Evolutionary conservation across 1,140 invertebrate species (phyloP).

Genomic region (Oncopodura yosiiana): DNA sequence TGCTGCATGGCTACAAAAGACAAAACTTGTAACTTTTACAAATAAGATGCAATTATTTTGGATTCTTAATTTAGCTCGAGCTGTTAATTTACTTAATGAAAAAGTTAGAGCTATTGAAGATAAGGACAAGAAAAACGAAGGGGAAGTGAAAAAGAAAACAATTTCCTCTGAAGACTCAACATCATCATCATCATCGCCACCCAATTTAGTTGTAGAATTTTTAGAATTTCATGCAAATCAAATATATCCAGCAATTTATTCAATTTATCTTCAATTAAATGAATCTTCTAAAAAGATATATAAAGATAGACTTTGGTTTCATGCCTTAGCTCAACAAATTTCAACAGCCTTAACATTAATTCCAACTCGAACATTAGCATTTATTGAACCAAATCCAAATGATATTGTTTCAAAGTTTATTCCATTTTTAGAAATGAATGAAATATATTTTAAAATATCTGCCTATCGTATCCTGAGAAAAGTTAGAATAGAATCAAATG

Average conservation of each 20-base stretch:
- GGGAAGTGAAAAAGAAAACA: neutral
- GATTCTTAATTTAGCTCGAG: constrained; percentile 15
- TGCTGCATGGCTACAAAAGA: constrained; percentile 25
- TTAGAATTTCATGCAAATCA: constrained; percentile 28
- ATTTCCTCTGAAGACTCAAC: neutral
- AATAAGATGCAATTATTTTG: constrained; percentile 9
- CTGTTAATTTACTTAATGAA: constrained; percentile 1
- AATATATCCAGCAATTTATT: constrained; percentile 26
- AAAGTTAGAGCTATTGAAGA: too few species aligned
- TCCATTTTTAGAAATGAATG: neutral
- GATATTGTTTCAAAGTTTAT: constrained; percentile 7
- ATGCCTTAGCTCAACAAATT: neutral
- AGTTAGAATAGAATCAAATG: constrained; percentile 1
- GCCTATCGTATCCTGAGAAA: constrained; percentile 16
- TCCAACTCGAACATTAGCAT: constrained; percentile 14
- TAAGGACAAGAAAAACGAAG: neutral
- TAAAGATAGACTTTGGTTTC: neutral
- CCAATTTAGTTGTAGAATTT: constrained; percentile 18
- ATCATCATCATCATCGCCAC: neutral
- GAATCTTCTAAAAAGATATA: neutral
- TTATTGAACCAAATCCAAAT: constrained; percentile 19
- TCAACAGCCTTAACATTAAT: constrained; percentile 7
- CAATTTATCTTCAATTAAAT: constrained; percentile 22
- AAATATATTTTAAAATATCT: neutral
- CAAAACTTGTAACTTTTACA: constrained; percentile 11